These are phyloP conservation scores for Nephrotoma guestfalica DNA, from an alignment of 2,888 invertebrate genomes.

Conservation along the genomic window DNA sequence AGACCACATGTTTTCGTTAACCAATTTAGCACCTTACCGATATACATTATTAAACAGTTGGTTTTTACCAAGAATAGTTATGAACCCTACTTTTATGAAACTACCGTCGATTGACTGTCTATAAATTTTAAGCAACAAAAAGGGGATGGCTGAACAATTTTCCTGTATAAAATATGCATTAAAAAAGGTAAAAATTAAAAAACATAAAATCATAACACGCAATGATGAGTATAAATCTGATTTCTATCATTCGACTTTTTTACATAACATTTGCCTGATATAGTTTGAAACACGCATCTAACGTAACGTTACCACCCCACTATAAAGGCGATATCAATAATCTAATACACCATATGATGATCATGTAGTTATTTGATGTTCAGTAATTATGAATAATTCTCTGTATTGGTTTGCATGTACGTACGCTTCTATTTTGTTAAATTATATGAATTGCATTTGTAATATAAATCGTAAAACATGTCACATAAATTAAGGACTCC, in stretches of 20 bases:
- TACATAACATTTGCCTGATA: not conserved
- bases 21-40: not conserved
- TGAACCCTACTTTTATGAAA: not conserved
- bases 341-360: not conserved
- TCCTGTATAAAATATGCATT: not conserved
- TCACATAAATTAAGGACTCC: slow-evolving; percentile 11
- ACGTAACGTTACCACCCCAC: not conserved
- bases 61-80: not conserved
- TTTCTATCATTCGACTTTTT: not conserved
- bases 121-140: not conserved
- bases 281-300: not conserved
- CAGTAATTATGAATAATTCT: not conserved
- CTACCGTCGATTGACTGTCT: not conserved
- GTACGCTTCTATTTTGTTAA: too few relatives aligned
- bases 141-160: not conserved
- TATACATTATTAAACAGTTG: not conserved
- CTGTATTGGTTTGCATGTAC: not conserved
- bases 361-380: not conserved
- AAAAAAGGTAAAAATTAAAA: not conserved
- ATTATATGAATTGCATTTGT: too few relatives aligned
- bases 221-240: slow-evolving; percentile 2
- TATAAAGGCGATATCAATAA: not conserved
- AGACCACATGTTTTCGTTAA: not conserved
- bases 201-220: slow-evolving; percentile 2
- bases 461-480: slow-evolving; percentile 12